Conservation (phyloP, 2,888 invertebrate species). For the Lasioglossum vierecki region DNA sequence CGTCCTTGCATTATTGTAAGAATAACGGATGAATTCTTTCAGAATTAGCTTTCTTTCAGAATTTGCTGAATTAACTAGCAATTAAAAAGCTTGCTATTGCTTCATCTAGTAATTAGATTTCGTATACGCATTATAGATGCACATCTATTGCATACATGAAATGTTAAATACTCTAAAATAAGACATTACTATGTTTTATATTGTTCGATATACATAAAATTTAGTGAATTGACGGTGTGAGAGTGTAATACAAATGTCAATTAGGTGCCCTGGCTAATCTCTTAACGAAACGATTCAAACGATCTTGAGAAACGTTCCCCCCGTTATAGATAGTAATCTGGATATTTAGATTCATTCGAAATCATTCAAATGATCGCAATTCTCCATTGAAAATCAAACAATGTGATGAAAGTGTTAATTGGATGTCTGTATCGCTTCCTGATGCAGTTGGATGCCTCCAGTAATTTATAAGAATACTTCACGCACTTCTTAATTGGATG, state of each 20-base stretch:
- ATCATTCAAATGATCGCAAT: not conserved
- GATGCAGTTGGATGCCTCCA: not conserved
- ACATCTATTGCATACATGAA: not conserved
- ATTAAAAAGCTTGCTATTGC: not conserved
- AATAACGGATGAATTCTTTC: not conserved
- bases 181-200: not conserved
- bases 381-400: not conserved
- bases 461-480: not conserved
- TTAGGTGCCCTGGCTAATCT: not conserved
- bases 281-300: not conserved
- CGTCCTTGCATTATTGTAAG: not conserved
- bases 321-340: not conserved
- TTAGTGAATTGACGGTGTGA: not conserved
- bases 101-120: not conserved
- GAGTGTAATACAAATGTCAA: not conserved
- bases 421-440: not conserved
- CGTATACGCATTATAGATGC: not conserved
- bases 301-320: not conserved
- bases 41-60: too few species aligned
- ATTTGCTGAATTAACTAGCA: too few species aligned
- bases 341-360: not conserved
- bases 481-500: not conserved
- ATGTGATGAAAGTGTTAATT: slow-evolving; percentile 1
- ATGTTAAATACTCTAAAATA: not conserved
- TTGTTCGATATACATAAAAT: not conserved